phyloP scores from a whole-genome alignment of 2,113 vertebrate species.

The Chaenocephalus aceratus region DNA sequence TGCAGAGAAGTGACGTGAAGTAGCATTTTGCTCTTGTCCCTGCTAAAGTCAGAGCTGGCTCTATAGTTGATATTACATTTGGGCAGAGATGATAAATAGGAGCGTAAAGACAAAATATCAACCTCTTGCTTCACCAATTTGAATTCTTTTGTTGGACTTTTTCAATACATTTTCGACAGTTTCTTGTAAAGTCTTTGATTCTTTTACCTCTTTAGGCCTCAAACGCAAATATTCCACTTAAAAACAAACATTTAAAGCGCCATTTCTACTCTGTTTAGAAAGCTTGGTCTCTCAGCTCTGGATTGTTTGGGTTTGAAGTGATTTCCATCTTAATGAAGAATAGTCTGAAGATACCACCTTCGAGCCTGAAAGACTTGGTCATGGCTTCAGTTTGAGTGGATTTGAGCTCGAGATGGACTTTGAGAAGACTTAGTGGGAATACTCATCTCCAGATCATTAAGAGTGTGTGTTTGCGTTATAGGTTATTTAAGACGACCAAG shows the following conservation, averaged over 20 bases:
- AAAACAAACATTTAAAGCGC: not conserved
- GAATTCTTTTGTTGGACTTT: not conserved
- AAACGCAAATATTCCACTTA: not conserved
- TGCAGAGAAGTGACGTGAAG: too few relatives aligned
- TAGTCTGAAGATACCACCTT: not conserved
- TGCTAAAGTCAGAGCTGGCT: not conserved
- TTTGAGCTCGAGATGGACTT: not conserved
- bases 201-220: not conserved
- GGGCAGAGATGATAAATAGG: not conserved
- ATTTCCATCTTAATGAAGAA: not conserved
- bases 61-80: not conserved
- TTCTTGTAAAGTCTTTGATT: not conserved
- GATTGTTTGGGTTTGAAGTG: not conserved
- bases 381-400: constrained; percentile 5
- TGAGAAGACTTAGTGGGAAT: constrained; percentile 14
- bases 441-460: constrained; percentile 46
- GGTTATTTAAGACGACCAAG: constrained; percentile 45
- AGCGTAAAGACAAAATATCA: too few relatives aligned
- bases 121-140: too few relatives aligned
- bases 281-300: not conserved
- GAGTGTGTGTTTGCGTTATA: constrained; percentile 32
- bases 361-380: not conserved
- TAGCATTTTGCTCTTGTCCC: not conserved
- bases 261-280: too few relatives aligned
- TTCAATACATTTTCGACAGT: not conserved